phyloP scores from a whole-genome alignment of 2,888 invertebrate genomes.

The Hypomecis punctinalis region DNA sequence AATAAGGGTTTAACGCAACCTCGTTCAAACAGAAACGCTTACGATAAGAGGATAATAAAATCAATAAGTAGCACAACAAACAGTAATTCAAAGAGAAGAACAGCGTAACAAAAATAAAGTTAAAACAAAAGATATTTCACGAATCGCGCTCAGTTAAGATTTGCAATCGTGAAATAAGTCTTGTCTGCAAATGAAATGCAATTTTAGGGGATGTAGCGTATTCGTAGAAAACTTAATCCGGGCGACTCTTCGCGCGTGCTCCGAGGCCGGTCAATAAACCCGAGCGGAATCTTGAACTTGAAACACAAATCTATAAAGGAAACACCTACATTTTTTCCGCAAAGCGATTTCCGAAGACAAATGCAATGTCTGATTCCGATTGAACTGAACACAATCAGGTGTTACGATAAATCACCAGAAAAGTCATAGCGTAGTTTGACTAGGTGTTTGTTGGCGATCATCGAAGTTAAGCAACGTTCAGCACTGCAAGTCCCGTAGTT shows the following conservation, averaged over 20 bases:
- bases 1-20: conserved; percentile 64
- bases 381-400: conserved; percentile 38
- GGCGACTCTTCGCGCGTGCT: conserved; percentile 62
- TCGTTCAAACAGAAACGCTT: conserved; percentile 64
- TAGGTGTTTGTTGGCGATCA: no score
- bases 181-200: conserved; percentile 39
- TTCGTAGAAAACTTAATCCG: conserved; percentile 50
- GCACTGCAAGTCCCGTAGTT: no score
- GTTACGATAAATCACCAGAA: conserved; percentile 42
- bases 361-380: conserved; percentile 46
- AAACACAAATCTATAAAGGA: conserved; percentile 66
- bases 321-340: conserved; percentile 54
- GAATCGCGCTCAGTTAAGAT: neutral
- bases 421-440: no score
- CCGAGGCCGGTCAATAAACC: conserved; percentile 74
- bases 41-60: conserved; percentile 66
- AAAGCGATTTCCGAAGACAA: conserved; percentile 54
- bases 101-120: conserved; percentile 21
- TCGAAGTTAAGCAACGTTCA: no score
- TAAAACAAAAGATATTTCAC: conserved; percentile 4
- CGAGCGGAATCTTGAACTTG: conserved; percentile 76
- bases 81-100: conserved; percentile 37
- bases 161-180: conserved; percentile 26
- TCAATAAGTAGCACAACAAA: conserved; percentile 56
- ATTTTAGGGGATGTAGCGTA: conserved; percentile 43